Base-by-base conservation (phyloP, 2,888 invertebrate genomes). In the Thumatha senex region DNA sequence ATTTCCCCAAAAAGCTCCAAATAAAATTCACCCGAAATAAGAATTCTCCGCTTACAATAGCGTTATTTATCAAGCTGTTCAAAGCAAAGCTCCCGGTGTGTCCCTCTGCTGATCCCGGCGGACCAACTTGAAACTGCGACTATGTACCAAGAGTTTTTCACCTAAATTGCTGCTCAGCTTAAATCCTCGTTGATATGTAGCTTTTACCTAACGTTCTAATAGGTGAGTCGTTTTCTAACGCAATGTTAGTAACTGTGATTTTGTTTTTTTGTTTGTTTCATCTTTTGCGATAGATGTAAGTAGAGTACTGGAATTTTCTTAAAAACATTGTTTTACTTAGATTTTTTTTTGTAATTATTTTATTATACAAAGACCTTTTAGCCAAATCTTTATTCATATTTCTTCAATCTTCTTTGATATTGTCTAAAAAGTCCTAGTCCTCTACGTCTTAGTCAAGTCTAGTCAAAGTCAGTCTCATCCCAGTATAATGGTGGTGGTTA, bases 1-100 rank as follows among this genome's bases (percentile, higher is more conserved):
- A 29, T 35, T 35, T 7, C 8, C 7, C 12, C 9, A 13, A 44
- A 44, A 35, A 18, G 10, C 8, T 7, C 12, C 9, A 13, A 44
- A 44, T 44, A 18, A 13, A 33, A 44, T 35, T 9, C 18, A 42
- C 10, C 15, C 42, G 2, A 54, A 44, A 14, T 33, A 30, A 45
- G 38, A 48, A 12, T 12, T 33, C 12, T 12, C 57, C 61, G 24
- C 41, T 51, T 15, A 42, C 55, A 59, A 64, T 46, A 58, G 38
- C 51, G 68, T 68, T 76, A 80, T 80, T 69, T 68, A 80, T 80
- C 80, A 80, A 71, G 70, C 64, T 63, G 66, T 65, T 61, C 65
- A 43, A 46, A 51, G 67, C 67, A 76, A 75, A 75, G 74, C 74
- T 73, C 69, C 61, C 56, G 55, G 54, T 59, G 56, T 63, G 71